Evolutionary conservation across 1,140 invertebrate species (phyloP).

Genomic region (Orchestia grillus): DNA sequence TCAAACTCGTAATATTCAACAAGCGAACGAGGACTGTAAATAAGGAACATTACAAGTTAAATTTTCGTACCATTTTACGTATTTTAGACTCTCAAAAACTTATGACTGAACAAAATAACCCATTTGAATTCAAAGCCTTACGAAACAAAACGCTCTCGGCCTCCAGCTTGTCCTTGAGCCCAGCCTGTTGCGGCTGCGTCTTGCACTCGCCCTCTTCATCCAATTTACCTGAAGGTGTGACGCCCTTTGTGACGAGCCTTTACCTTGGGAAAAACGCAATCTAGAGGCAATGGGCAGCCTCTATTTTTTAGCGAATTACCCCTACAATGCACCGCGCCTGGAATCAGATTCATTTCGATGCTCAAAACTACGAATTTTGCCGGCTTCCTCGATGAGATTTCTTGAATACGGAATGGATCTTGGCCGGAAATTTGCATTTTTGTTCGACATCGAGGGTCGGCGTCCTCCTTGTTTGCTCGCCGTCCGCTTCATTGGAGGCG

Average conservation of each 20-base stretch:
- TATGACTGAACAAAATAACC: background rate
- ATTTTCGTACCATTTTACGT: background rate
- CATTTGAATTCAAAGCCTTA: background rate
- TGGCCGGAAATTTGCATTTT: slow-evolving; percentile 25
- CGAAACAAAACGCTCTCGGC: background rate
- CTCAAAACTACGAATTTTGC: background rate
- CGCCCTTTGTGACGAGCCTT: background rate
- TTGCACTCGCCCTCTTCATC: background rate
- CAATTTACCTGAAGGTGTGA: background rate
- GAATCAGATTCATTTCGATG: slow-evolving; percentile 12
- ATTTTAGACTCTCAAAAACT: background rate
- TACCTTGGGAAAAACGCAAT: background rate
- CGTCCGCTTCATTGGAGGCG: background rate
- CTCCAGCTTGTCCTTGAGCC: background rate
- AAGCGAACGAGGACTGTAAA: background rate
- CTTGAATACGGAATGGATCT: slow-evolving; percentile 31
- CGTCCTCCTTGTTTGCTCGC: background rate
- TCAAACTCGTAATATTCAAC: background rate
- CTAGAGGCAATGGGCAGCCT: background rate
- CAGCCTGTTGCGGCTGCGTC: background rate
- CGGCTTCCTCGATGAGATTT: background rate
- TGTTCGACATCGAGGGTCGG: background rate
- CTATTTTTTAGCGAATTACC: background rate
- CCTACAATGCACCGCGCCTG: background rate
- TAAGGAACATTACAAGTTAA: background rate